phyloP scores from a whole-genome alignment of 2,113 vertebrate species.

The Callocephalon fimbriatum region DNA sequence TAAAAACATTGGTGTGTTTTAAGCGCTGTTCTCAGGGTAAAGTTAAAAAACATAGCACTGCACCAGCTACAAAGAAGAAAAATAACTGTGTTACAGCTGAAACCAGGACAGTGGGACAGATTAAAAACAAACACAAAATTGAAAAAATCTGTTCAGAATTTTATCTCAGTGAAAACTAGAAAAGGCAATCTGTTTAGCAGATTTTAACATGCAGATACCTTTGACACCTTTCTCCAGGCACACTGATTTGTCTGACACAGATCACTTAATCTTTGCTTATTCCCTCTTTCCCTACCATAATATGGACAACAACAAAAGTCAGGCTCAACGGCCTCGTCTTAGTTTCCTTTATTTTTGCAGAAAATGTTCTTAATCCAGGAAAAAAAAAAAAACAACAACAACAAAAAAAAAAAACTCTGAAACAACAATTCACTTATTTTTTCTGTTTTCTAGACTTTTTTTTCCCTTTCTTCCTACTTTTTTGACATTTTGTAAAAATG shows the following conservation, averaged over 20 bases:
- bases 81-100: too few species aligned
- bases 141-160: not conserved
- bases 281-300: not conserved
- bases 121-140: not conserved
- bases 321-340: not conserved
- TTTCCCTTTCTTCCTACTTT: not conserved
- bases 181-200: not conserved
- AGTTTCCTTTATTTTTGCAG: not conserved
- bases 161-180: not conserved
- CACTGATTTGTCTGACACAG: not conserved
- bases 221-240: not conserved
- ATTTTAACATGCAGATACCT: not conserved
- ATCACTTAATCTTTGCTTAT: not conserved
- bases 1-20: too few species aligned
- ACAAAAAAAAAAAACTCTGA: not conserved
- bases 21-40: too few species aligned
- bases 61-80: too few species aligned
- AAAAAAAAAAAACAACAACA: not conserved
- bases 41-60: too few species aligned
- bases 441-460: not conserved
- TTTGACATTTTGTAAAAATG: not conserved
- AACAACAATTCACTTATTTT: not conserved
- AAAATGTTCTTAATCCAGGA: not conserved
- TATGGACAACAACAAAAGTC: not conserved
- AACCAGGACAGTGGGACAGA: not conserved